Conservation (phyloP, 2,888 invertebrate species). For the Phragmatobia fuliginosa region DNA sequence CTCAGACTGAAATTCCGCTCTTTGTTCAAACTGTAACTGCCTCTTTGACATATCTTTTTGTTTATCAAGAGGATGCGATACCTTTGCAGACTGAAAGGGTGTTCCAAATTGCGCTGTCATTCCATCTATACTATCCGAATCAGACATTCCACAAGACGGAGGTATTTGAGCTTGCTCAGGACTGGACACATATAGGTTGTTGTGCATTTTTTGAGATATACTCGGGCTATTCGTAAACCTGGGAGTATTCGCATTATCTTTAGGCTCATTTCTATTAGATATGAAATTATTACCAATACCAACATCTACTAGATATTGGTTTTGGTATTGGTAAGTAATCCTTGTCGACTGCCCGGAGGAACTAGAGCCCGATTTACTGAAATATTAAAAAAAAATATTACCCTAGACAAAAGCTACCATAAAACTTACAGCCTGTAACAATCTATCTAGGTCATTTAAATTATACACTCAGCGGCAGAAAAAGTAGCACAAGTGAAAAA, state of each 20-base stretch:
- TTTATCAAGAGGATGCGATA: slow-evolving; percentile 73
- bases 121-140: slow-evolving; percentile 82
- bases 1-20: slow-evolving; percentile 79
- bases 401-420: background rate
- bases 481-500: too few species aligned
- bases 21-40: slow-evolving; percentile 82
- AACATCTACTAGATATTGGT: slow-evolving; percentile 82
- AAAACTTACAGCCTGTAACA: background rate
- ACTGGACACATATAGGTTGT: slow-evolving; percentile 83
- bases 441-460: background rate
- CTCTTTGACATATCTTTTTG: slow-evolving; percentile 82
- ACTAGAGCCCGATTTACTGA: slow-evolving; percentile 84
- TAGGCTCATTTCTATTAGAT: slow-evolving; percentile 83
- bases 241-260: slow-evolving; percentile 84
- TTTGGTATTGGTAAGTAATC: too few species aligned
- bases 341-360: slow-evolving; percentile 82
- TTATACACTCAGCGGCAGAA: too few species aligned
- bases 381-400: slow-evolving; percentile 44
- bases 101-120: slow-evolving; percentile 79
- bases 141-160: slow-evolving; percentile 82
- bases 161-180: slow-evolving; percentile 84
- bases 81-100: slow-evolving; percentile 80
- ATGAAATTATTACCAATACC: too few species aligned
- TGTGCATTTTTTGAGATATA: slow-evolving; percentile 84
- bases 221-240: slow-evolving; percentile 84